Base-by-base conservation (phyloP, 2,113 vertebrate genomes). In the Tachysurus fulvidraco region DNA sequence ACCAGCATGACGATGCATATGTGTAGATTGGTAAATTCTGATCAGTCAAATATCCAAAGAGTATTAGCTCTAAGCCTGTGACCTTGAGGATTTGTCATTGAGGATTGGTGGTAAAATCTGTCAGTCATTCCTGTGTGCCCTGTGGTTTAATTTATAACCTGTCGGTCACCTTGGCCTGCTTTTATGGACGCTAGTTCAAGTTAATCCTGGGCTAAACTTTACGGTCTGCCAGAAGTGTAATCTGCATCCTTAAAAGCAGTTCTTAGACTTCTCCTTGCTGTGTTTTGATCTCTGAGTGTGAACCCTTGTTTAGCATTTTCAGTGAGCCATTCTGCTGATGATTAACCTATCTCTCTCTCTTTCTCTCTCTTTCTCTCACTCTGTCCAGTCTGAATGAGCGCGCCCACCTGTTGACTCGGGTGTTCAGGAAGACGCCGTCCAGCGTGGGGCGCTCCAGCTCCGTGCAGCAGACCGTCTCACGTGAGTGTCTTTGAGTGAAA, bases 371-470 rank as follows among this genome's bases (percentile, higher is more conserved):
- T 83, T 91, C 71, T 83, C 78, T 92, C 88, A 87, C 84, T 91
- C 81, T 89, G 89, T 78, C 54, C 91, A 99, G 98, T 91, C 92
- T 99, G 95, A 99, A 99, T 81, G 98, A 99, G 96, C 97, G 97
- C 52, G 98, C 98, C 93, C 98, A 97, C 94, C 95, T 99, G 94
- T 92, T 99, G 92, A 99, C 97, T 93, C 96, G 97, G 92, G 97
- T 99, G 9, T 96, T 98, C 95, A 96, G 96, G 94, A 99, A 99
- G 95, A 97, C 96, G 2, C 96, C 98, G 87, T 98, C 98, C 0
- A 98, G 95, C 83, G 96, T 98, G 60, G 97, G 96, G 91, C 96
- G 96, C 16, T 96, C 96, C 67, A 95, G 97, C 91, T 98, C 98
- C 3, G 94, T 98, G 93, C 98, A 98, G 94, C 97, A 99, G 94